Evolutionary conservation across 2,888 invertebrate species (phyloP).

Genomic region (Brachyopa scutellaris): DNA sequence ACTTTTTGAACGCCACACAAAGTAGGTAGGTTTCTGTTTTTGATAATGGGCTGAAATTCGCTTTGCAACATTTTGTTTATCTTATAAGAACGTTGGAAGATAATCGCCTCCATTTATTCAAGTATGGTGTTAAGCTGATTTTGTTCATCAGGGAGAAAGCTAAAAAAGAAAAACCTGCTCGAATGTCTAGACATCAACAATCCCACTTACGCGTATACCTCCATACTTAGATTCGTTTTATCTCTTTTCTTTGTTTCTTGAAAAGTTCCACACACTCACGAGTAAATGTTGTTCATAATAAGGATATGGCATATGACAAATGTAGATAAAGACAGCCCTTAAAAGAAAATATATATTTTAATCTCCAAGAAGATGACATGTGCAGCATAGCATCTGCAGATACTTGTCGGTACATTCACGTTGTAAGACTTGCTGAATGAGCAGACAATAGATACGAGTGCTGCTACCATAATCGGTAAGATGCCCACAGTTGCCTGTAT

Average conservation of each 20-base stretch:
- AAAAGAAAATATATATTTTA: conserved; percentile 43
- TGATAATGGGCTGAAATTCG: too few relatives aligned
- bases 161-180: conserved; percentile 29
- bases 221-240: conserved; percentile 34
- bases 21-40: too few relatives aligned
- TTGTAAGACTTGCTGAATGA: conserved; percentile 28
- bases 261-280: conserved; percentile 13
- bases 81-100: conserved; percentile 12
- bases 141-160: conserved; percentile 15
- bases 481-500: neutral
- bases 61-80: too few relatives aligned
- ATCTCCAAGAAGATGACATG: conserved; percentile 18
- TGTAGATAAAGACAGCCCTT: conserved; percentile 45
- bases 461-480: neutral
- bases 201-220: too few relatives aligned
- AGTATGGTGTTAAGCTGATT: conserved; percentile 51
- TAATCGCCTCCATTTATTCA: conserved; percentile 49
- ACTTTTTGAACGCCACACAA: too few relatives aligned
- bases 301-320: conserved; percentile 23
- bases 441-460: neutral
- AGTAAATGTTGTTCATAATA: conserved; percentile 15
- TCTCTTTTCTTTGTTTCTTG: conserved; percentile 32
- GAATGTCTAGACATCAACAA: conserved; percentile 64
- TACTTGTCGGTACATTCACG: conserved; percentile 50
- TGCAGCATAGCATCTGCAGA: conserved; percentile 29